These are phyloP conservation scores for Epinephelus malabaricus DNA, from an alignment of 2,797 vertebrate genomes.

Conservation along the genomic window DNA sequence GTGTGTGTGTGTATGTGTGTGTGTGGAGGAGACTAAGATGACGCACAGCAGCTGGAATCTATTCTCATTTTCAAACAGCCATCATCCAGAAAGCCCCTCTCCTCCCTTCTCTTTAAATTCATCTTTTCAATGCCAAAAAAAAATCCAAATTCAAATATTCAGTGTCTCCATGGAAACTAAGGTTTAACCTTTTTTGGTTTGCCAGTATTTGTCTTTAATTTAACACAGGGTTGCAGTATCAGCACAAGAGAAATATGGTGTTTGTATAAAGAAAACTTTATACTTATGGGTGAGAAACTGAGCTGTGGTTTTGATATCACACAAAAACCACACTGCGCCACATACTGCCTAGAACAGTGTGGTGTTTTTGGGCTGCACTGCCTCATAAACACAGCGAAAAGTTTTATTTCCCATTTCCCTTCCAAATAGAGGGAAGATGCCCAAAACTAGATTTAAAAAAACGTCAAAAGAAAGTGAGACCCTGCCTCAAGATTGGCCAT, in stretches of 20 bases:
- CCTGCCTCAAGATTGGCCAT: not conserved
- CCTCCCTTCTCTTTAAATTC: constrained; percentile 62
- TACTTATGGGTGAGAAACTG: constrained; percentile 3
- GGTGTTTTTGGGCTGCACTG: not conserved
- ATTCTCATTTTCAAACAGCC: constrained; percentile 66
- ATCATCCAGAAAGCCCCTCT: constrained; percentile 60
- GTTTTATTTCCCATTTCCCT: not conserved
- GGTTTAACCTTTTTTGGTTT: constrained; percentile 35
- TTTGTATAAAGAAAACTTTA: not conserved
- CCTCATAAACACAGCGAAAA: not conserved
- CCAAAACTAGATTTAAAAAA: not conserved
- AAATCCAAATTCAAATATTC: constrained; percentile 36
- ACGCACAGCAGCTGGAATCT: constrained; percentile 80
- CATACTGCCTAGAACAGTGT: not conserved
- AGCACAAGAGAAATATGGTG: not conserved
- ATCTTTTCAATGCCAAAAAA: constrained; percentile 45
- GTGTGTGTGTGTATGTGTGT: not conserved
- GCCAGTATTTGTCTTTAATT: constrained; percentile 50
- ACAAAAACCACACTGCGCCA: constrained; percentile 7
- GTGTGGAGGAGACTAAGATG: constrained; percentile 50
- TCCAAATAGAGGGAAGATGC: not conserved
- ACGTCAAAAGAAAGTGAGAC: not conserved
- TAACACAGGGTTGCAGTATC: constrained; percentile 30
- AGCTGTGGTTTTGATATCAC: constrained; percentile 14
- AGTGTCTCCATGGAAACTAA: constrained; percentile 62